A percentile compares a stretch with the other conserved stretches of the same genome.
These are phyloP conservation scores for Baronia brevicornis DNA, from an alignment of 2,888 invertebrate genomes.

Conservation along the genomic window DNA sequence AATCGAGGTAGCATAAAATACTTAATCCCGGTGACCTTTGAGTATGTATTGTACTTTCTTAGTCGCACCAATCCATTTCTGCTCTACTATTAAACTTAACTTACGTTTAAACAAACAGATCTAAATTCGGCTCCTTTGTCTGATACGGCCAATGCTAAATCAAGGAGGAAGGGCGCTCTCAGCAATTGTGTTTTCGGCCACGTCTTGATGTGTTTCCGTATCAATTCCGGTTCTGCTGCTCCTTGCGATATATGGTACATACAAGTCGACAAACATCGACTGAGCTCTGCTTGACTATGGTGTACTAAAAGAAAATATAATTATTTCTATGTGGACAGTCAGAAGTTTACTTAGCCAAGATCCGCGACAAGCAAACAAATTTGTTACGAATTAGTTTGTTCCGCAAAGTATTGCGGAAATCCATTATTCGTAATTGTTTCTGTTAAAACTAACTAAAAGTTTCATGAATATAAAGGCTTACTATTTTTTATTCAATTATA, in stretches of 20 bases:
- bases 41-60: no score
- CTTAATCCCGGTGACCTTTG: no score
- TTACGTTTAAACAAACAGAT: conserved; percentile 54
- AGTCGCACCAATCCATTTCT: background rate
- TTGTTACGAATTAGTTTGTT: no score
- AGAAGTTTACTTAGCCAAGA: no score
- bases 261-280: conserved; percentile 55
- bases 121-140: conserved; percentile 50
- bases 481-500: no score
- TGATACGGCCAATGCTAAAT: conserved; percentile 51
- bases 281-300: conserved; percentile 48
- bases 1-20: no score
- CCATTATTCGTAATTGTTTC: no score
- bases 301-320: conserved; percentile 30
- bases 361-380: no score
- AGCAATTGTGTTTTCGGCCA: conserved; percentile 58
- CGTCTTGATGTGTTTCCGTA: conserved; percentile 40
- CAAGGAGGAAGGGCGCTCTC: conserved; percentile 49
- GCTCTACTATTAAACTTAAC: conserved; percentile 18
- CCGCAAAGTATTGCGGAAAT: no score
- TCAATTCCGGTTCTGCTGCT: conserved; percentile 43
- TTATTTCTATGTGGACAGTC: no score
- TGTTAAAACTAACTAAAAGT: no score
- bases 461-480: no score
- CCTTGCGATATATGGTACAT: conserved; percentile 58